Base-by-base conservation (phyloP, 2,113 vertebrate species). In the Dascyllus trimaculatus region DNA sequence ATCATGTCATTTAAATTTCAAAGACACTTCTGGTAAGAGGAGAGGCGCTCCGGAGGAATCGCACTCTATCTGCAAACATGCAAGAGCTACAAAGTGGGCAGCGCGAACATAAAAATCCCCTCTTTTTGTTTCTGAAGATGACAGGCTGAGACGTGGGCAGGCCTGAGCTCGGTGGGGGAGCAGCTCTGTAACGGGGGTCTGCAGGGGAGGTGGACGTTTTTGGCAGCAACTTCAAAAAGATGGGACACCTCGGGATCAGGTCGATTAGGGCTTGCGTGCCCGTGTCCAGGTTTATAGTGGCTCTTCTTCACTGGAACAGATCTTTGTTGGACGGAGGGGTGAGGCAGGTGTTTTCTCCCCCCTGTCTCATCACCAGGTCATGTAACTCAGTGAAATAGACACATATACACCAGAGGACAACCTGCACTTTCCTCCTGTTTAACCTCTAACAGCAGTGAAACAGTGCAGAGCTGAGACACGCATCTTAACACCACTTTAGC, bases 1-100 rank as follows among this genome's bases (percentile, higher is more conserved):
- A 94, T 95, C 96, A 94, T 87, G 91, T 94, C 95, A 91, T 95
- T 96, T 95, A 92, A 81, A 94, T 95, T 93, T 95, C 82, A 91
- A 86, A 95, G 95, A 95, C 93, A 93, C 63, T 78, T 60, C 75
- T 83, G 91, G 66, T 77, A 95, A 72, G 38, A 93, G 56, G 65
- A 84, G 73, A 95, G 91, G 88, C 93, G 92, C 94, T 94, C 93
- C 91, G 89, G 81, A 81, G 90, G 87, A 92, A 94, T 93, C 88
- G 95, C 94, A 95, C 93, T 94, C 95, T 51, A 43, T 26, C 48
- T 69, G 76, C 51, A 72, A 58, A 54, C 54, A 45, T 48, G 58
- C 24, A 60, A 1, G 11, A 64, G 77, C 67, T 59, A 35, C 54
- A 67, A 51, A 68, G 45, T 2, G 1, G n/a, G 62, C 72, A 15